phyloP scores from a whole-genome alignment of 1,140 invertebrate genomes.

The Lepidurus couesii region DNA sequence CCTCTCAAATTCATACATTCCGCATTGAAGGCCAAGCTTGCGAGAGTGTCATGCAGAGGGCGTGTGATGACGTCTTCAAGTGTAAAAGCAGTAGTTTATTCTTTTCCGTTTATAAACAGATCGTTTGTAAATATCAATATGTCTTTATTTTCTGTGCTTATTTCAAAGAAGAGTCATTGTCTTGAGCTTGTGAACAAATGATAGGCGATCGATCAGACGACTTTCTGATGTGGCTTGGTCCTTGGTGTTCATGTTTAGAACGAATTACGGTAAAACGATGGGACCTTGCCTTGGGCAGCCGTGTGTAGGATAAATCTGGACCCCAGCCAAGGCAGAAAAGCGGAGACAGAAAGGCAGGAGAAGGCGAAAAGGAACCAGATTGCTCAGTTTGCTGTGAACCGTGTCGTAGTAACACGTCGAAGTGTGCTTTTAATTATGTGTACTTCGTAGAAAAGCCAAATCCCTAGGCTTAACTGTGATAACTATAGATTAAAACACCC shows the following conservation, averaged over 20 bases:
- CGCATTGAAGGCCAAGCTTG: too few species aligned
- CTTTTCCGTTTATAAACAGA: too few species aligned
- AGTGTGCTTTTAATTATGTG: background rate
- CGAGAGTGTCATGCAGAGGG: too few species aligned
- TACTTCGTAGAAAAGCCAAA: background rate
- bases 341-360: conserved; percentile 1
- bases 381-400: conserved; percentile 1
- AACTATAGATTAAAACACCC: background rate
- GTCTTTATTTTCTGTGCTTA: too few species aligned
- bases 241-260: background rate
- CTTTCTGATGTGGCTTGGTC: background rate
- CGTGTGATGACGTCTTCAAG: too few species aligned
- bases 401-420: background rate
- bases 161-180: too few species aligned
- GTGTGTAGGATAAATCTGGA: conserved; percentile 10
- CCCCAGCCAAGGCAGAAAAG: background rate
- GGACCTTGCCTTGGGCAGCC: conserved; percentile 4
- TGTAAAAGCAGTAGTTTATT: too few species aligned
- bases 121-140: too few species aligned
- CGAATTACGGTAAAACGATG: conserved; percentile 2
- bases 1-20: too few species aligned
- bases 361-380: conserved; percentile 21
- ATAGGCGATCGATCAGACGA: background rate
- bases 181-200: background rate
- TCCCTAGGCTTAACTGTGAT: background rate